Evolutionary conservation across 2,888 invertebrate species (phyloP), one percentile per base, ranked within the genome.

Genomic region (Pachliopta kotzebuea): DNA sequence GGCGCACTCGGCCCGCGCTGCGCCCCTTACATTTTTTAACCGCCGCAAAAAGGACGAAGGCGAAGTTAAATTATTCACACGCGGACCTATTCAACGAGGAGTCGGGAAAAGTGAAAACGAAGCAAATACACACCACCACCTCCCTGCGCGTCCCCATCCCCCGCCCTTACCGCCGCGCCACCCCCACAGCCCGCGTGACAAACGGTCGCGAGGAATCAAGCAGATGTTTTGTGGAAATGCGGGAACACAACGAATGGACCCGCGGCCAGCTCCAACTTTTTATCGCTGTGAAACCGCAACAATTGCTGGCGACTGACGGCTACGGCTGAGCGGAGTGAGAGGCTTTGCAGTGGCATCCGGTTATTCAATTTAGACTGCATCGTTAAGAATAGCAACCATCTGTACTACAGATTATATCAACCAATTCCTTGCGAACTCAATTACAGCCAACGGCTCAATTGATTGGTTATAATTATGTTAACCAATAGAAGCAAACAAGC

Each of bases 51-150:
- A 74, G 72, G 71, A 77, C 74, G 72, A 72, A 77, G 75, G 75
- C 74, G 71, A 73, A 77, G 77, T 80, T 81, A 79, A 82, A 84
- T 81, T 80, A 83, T 84, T 83, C 81, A 82, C 82, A 79, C 78
- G 76, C 75, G 68, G 72, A 74, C 79, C 77, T 74, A 74, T 75
- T 71, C 71, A 67, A 67, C 74, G 72, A 73, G 72, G 74, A 74
- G 74, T 74, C 74, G 74, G 74, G 75, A 78, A 80, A 81, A 83
- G 79, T 81, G 82, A 81, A 82, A 81, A 78, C 76, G 77, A 75
- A 75, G 79, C 81, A 77, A 37, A 37, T 37, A 37, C 37, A 37
- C 37, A 37, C 11, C 31, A 31, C 31, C 31, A 8, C 31, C 11
- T 8, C 31, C 8, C 8, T 1, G 9, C 8, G 31, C 31, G 31